These are phyloP conservation scores for Nephrocerus scutellatus DNA, from an alignment of 2,888 invertebrate genomes.

Conservation along the genomic window DNA sequence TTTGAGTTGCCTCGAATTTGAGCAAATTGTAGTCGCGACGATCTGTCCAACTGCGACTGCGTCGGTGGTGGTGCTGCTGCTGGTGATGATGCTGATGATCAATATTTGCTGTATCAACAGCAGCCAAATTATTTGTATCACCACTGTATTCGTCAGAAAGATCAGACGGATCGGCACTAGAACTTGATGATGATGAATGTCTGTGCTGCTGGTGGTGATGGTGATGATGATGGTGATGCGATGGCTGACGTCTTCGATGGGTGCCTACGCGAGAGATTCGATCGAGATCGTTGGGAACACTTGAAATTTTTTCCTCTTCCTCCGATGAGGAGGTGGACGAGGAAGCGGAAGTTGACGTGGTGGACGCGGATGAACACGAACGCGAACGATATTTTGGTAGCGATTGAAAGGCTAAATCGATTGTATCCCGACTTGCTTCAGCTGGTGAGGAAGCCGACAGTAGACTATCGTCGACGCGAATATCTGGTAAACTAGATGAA, in stretches of 20 bases:
- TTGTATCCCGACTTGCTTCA: slow-evolving; percentile 7
- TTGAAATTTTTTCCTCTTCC: slow-evolving; percentile 23
- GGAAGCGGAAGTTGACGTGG: slow-evolving; percentile 10
- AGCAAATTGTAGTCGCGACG: slow-evolving; percentile 23
- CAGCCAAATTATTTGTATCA: slow-evolving; percentile 6
- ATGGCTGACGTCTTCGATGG: slow-evolving; percentile 9
- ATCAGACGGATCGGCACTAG: slow-evolving; percentile 12
- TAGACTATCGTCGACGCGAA: slow-evolving; percentile 41
- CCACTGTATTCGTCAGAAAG: slow-evolving; percentile 22
- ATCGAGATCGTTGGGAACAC: slow-evolving; percentile 39
- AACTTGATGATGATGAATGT: slow-evolving; percentile 12
- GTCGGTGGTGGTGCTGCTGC: too few relatives aligned
- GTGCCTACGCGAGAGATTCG: slow-evolving; percentile 28
- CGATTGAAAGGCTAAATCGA: slow-evolving; percentile 1
- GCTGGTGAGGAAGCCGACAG: slow-evolving; percentile 8
- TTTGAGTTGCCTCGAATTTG: slow-evolving; percentile 15
- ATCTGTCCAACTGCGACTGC: slow-evolving; percentile 39
- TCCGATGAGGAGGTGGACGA: slow-evolving; percentile 10
- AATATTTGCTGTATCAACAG: too few relatives aligned
- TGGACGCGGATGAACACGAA: slow-evolving; percentile 6
- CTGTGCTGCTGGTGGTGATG: slow-evolving; percentile 7
- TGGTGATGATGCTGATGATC: too few relatives aligned
- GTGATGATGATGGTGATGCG: slow-evolving; percentile 13
- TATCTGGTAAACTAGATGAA: slow-evolving; percentile 42
- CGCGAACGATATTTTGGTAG: not conserved